Evolutionary conservation across 2,113 vertebrate genomes (phyloP).

Genomic region (Perognathus longimembris): DNA sequence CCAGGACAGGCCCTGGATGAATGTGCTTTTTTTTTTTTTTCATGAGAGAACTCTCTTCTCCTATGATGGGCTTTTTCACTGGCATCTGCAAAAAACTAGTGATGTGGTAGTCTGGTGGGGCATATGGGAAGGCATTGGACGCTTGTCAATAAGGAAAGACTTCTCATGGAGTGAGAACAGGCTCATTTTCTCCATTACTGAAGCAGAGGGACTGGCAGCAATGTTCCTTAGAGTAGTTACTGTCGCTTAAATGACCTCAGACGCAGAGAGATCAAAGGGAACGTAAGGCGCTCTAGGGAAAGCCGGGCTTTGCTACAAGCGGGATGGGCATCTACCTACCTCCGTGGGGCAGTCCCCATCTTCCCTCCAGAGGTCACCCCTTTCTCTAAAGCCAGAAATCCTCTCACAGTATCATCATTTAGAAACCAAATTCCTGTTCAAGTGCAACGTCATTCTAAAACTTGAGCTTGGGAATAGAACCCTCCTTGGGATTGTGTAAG

Average conservation of each 20-base stretch:
- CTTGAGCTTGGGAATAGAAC: neutral
- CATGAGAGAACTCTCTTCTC: neutral
- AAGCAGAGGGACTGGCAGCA: neutral
- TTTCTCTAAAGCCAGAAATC: neutral
- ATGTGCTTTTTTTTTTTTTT: neutral
- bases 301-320: conserved; percentile 5
- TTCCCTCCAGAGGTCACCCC: neutral
- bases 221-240: neutral
- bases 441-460: conserved; percentile 15
- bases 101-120: neutral
- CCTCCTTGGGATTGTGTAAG: neutral
- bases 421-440: neutral
- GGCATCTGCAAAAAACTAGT: neutral
- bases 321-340: neutral
- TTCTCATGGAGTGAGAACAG: neutral
- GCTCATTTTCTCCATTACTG: neutral
- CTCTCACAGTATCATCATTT: neutral
- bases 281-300: neutral
- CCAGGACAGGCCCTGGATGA: neutral
- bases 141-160: neutral
- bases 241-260: neutral
- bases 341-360: neutral
- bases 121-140: neutral
- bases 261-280: neutral
- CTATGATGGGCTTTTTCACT: neutral